Evolutionary conservation across 2,113 vertebrate species (phyloP), one percentile per base, ranked within the genome.

Genomic region (Macrotis lagotis): DNA sequence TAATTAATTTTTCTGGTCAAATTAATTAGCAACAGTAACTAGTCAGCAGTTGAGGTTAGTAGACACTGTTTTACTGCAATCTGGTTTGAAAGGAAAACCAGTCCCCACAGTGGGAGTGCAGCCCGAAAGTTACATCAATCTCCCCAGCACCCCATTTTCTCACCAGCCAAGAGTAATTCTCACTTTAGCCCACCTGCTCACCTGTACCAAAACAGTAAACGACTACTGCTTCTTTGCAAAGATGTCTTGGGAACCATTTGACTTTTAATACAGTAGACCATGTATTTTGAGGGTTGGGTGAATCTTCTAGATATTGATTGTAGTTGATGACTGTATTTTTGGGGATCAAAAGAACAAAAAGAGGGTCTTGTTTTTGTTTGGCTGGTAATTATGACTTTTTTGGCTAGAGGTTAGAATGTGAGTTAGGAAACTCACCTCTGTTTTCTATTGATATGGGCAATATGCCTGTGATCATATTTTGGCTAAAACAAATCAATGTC

Each of bases 181-280:
- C 37, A 74, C 37, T 16, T 74, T 37, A 74, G 66, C 66, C 37
- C 44, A 19, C 66, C 24, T 44, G 6, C 66, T 44, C 16, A 44
- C n/a, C 66, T 83, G n/a, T 83, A 83, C 16, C 16, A 83, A n/a
- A 44, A n/a, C 16, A 83, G 66, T 5, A n/a, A 83, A 19, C 6
- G 19, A 44, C 14, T 16, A 19, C 37, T 44, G n/a, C 37, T 44
- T 95, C 91, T 94, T 95, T 95, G 96, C 47, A 93, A 89, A 94
- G 92, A 92, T 94, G 88, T 96, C 83, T 90, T 95, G 91, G 94
- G 90, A 95, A 59, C 25, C 83, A 88, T 50, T 92, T 94, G 93
- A 95, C 91, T 26, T 55, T 90, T 91, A 91, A 26, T 1, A 53
- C 50, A 28, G 88, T n/a, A 50, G 28, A 49, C 90, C 89, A 49